Percentiles rank a stretch among this genome's conserved stretches.
Conservation (phyloP, 2,888 invertebrate species). For the Drosophila seclusa region DNA sequence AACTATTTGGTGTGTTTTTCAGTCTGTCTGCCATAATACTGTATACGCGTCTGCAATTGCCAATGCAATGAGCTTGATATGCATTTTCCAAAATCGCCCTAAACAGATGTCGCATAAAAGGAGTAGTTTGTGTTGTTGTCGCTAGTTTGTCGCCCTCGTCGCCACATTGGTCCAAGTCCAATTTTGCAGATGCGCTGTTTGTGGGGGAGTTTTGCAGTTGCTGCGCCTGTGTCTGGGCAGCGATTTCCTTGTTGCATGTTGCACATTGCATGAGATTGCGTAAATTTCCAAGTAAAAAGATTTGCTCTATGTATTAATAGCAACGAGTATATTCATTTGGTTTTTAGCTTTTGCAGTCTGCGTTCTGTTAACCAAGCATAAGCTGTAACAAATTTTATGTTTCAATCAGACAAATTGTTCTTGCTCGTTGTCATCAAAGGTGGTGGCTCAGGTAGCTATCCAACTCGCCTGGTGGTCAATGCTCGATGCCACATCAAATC, state of each 20-base stretch:
- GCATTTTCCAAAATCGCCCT: constrained; percentile 69
- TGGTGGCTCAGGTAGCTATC: constrained; percentile 31
- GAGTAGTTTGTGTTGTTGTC: constrained; percentile 38
- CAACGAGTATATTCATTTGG: constrained; percentile 22
- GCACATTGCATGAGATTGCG: constrained; percentile 69
- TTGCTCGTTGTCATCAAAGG: constrained; percentile 18
- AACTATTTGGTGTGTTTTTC: constrained; percentile 64
- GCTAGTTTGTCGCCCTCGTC: constrained; percentile 57
- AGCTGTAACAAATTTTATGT: constrained; percentile 76
- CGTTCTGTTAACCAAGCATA: constrained; percentile 54
- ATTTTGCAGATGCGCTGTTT: constrained; percentile 43
- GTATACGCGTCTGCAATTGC: constrained; percentile 63
- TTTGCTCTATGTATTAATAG: constrained; percentile 59
- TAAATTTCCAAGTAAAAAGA: constrained; percentile 66
- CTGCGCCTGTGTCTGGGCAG: constrained; percentile 49
- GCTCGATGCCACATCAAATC: constrained; percentile 57
- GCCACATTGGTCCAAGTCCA: constrained; percentile 59
- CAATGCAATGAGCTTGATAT: constrained; percentile 78
- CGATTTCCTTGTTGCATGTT: constrained; percentile 62
- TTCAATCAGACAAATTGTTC: constrained; percentile 67
- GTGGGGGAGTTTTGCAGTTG: constrained; percentile 55
- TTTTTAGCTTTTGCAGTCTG: constrained; percentile 23
- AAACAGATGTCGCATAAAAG: constrained; percentile 67
- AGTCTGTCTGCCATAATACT: constrained; percentile 39
- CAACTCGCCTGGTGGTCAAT: constrained; percentile 68